Evolutionary conservation across 2,888 invertebrate species (phyloP), one percentile per base, ranked within the genome.

Genomic region (Allophyes oxyacanthae): DNA sequence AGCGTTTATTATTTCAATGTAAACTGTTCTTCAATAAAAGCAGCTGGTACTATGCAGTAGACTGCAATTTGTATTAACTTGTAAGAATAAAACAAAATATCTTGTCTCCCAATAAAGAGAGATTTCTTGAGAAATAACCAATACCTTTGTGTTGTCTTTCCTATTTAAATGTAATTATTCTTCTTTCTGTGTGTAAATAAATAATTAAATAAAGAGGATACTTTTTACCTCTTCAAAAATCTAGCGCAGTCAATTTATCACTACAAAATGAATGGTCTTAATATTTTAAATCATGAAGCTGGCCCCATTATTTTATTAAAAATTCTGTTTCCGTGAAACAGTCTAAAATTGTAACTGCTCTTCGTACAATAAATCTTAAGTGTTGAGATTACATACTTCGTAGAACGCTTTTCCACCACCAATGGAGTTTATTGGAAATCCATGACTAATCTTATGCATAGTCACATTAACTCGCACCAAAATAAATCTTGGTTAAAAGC

Each of bases 391-490:
- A 43, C 52, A 40, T 40, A 46, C 11, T 72, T 73, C 72, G 44
- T 44, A 52, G 75, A 75, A 72, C 28, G 45, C 30, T 66, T 59
- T 56, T 50, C 56, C 52, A 25, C 70, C 58, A 66, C 44, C 54
- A 60, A 71, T 71, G 50, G 50, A 48, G 63, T 40, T 64, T 64
- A 72, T 75, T 50, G 57, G 28, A 43, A 71, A 66, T 53, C 20
- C 33, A 64, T 75, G 75, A 73, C 59, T 75, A 75, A 75, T 60
- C 43, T 55, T 52, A 38, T 54, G 48, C 72, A 63, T 45, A 67
- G 54, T 62, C 49, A 42, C 20, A 45, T 67, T 46, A 70, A 70
- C 14, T 34, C 54, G 41, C 33, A 56, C 46, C 34, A 46, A 62
- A 53, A 74, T 69, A 59, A 58, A 53, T 63, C 30, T 58, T 25